A percentile compares a stretch with the other conserved stretches of the same genome.
Evolutionary conservation across 1,140 invertebrate genomes (phyloP).

Genomic region (Drosophila jambulina): DNA sequence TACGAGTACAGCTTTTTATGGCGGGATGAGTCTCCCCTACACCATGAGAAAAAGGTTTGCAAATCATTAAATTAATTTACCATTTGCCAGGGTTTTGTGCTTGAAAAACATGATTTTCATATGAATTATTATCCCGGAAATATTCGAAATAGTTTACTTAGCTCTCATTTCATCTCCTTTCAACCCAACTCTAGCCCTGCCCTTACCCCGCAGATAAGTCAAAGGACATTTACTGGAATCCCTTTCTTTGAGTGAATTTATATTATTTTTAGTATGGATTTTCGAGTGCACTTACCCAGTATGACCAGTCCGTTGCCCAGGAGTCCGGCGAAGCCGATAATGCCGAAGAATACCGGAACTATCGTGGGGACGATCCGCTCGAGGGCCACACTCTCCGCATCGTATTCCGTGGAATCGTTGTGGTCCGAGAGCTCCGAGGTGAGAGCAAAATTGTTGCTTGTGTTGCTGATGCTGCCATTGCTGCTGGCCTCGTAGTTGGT

Average conservation of each 20-base stretch:
- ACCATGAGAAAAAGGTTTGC: not conserved
- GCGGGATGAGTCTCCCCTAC: not conserved
- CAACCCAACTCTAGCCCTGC: not conserved
- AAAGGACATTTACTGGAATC: not conserved
- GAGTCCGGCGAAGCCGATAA: too few relatives aligned
- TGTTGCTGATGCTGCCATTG: not conserved
- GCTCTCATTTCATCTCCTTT: not conserved
- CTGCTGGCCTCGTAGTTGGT: too few relatives aligned
- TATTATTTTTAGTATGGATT: too few relatives aligned
- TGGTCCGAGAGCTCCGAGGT: constrained; percentile 20
- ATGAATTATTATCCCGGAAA: not conserved
- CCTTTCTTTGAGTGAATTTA: not conserved
- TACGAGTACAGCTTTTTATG: constrained; percentile 16
- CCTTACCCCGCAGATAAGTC: not conserved
- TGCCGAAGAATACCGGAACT: too few relatives aligned
- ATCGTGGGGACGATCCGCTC: too few relatives aligned
- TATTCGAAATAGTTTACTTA: too few relatives aligned
- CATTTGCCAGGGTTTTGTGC: not conserved
- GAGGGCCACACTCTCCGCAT: too few relatives aligned
- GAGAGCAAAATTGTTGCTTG: constrained; percentile 5
- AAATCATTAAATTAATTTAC: not conserved
- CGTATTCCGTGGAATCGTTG: constrained; percentile 42
- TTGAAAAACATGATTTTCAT: not conserved
- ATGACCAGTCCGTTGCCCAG: too few relatives aligned
- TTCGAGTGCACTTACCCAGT: too few relatives aligned